These are phyloP conservation scores for Eupithecia exiguata DNA, from an alignment of 2,888 invertebrate genomes.

Conservation along the genomic window DNA sequence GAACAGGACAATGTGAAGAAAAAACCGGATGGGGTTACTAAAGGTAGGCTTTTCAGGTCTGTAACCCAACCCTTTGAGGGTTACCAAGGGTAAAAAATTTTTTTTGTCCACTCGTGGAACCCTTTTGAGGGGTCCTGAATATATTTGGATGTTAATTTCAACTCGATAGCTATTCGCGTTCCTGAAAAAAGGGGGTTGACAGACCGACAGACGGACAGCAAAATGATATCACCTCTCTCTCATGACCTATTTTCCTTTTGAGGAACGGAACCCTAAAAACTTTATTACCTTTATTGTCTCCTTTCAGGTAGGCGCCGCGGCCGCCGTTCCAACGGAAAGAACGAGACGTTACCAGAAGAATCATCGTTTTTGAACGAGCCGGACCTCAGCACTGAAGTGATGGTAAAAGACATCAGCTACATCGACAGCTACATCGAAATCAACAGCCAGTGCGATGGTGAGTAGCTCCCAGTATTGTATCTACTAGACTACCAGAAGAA, in stretches of 20 bases:
- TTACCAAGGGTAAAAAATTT: too few relatives aligned
- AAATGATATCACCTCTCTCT: too few relatives aligned
- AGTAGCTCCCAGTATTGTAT: conserved; percentile 1
- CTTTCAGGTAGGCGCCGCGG: conserved; percentile 72
- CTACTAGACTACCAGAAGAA: conserved; percentile 73
- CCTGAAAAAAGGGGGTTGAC: too few relatives aligned
- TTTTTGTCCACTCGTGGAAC: too few relatives aligned
- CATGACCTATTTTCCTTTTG: too few relatives aligned
- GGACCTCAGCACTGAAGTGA: conserved; percentile 66
- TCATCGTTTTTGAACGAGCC: conserved; percentile 78
- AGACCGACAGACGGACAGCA: too few relatives aligned
- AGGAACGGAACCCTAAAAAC: too few relatives aligned
- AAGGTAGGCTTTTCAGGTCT: conserved; percentile 55
- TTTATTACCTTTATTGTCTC: neutral
- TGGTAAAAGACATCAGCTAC: conserved; percentile 71
- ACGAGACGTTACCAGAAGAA: conserved; percentile 72
- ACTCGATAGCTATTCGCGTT: too few relatives aligned
- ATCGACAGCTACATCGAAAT: conserved; percentile 74
- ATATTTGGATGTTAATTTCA: too few relatives aligned
- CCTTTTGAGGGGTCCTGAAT: too few relatives aligned
- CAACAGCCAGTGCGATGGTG: conserved; percentile 57
- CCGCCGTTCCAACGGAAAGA: conserved; percentile 68
- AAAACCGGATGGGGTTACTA: conserved; percentile 64
- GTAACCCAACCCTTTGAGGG: too few relatives aligned
- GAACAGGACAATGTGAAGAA: conserved; percentile 67